Evolutionary conservation across 1,140 invertebrate genomes (phyloP).

Genomic region (Ceratina calcarata): DNA sequence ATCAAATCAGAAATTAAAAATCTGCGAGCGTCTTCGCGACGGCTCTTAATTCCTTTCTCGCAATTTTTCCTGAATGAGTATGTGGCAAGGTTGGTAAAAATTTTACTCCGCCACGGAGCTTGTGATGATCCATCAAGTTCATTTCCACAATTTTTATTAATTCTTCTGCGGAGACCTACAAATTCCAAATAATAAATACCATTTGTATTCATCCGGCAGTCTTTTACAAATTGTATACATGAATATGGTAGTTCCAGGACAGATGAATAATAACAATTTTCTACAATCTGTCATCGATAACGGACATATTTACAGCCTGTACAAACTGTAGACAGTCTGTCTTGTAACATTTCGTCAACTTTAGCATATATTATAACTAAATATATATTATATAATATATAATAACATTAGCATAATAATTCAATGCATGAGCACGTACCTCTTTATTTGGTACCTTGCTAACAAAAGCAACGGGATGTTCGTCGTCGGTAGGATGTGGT

Average conservation of each 20-base stretch:
- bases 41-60: conserved; percentile 60
- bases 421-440: conserved; percentile 21
- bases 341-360: too few relatives aligned
- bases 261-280: too few relatives aligned
- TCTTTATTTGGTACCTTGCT: conserved; percentile 46
- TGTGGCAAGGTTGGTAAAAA: conserved; percentile 80
- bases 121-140: conserved; percentile 53
- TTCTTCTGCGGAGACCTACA: conserved; percentile 64
- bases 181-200: neutral
- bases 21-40: conserved; percentile 50
- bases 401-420: neutral
- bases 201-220: neutral
- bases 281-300: too few relatives aligned
- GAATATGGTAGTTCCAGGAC: too few relatives aligned
- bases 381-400: too few relatives aligned
- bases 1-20: neutral
- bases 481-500: conserved; percentile 79
- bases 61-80: conserved; percentile 78
- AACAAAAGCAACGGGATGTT: conserved; percentile 82
- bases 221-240: too few relatives aligned
- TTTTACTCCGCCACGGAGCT: conserved; percentile 77
- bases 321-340: too few relatives aligned
- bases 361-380: too few relatives aligned
- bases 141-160: conserved; percentile 53
- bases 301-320: too few relatives aligned